These are phyloP conservation scores for Proteles cristata DNA, from an alignment of 2,113 vertebrate species.

Conservation along the genomic window DNA sequence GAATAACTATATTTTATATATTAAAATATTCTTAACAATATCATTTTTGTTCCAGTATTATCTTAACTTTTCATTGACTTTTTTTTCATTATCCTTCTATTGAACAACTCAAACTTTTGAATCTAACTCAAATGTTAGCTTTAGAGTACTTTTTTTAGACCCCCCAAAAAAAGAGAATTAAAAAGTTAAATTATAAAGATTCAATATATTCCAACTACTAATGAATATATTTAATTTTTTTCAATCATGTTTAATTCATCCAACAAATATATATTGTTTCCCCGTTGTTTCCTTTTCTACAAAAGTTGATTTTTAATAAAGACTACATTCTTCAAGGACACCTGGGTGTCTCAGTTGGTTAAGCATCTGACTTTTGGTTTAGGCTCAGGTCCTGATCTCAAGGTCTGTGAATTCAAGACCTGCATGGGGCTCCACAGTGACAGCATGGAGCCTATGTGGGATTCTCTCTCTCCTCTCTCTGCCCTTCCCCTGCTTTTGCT, in stretches of 20 bases:
- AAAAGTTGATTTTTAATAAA: neutral
- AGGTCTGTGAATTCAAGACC: too few relatives aligned
- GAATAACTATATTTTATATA: neutral
- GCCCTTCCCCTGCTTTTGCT: too few relatives aligned
- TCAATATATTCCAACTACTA: neutral
- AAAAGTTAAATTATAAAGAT: neutral
- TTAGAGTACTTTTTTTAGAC: neutral
- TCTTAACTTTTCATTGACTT: neutral
- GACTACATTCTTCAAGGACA: neutral
- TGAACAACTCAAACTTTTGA: neutral
- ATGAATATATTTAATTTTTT: neutral
- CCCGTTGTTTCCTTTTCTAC: neutral
- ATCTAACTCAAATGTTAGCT: neutral
- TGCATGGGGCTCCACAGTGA: too few relatives aligned
- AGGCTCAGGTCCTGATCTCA: too few relatives aligned
- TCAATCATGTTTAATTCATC: neutral
- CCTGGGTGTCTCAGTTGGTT: too few relatives aligned
- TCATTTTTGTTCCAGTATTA: neutral
- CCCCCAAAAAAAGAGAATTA: neutral
- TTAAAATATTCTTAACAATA: conserved; percentile 8
- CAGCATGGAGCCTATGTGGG: too few relatives aligned
- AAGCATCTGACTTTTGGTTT: too few relatives aligned
- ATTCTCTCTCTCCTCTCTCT: too few relatives aligned
- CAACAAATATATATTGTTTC: neutral
- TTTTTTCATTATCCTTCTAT: neutral